A percentile compares a stretch with the other conserved stretches of the same genome.
Evolutionary conservation across 2,113 vertebrate species (phyloP).

Genomic region (Taurulus bubalis): DNA sequence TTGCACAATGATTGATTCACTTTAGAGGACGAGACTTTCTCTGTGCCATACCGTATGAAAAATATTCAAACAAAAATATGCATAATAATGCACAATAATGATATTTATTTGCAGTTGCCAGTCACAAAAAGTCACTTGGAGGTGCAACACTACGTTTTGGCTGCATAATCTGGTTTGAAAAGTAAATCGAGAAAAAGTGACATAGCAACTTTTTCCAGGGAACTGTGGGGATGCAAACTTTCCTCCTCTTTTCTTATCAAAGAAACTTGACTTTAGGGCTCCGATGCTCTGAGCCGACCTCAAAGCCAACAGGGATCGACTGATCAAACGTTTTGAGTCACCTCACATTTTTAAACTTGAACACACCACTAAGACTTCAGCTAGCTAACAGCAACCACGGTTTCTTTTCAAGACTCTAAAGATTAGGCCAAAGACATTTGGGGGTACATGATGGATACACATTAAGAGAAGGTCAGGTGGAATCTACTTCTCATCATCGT

Average conservation of each 20-base stretch:
- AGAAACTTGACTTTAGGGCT: slow-evolving; percentile 20
- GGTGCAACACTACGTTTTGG: neutral
- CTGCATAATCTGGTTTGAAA: neutral
- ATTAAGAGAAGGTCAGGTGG: slow-evolving; percentile 31
- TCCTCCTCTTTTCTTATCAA: neutral
- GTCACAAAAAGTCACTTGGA: slow-evolving; percentile 4
- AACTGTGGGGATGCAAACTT: slow-evolving; percentile 13
- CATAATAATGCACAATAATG: neutral
- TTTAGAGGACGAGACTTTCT: neutral
- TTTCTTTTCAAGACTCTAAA: slow-evolving; percentile 11
- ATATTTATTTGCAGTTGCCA: slow-evolving; percentile 20
- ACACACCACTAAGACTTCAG: slow-evolving; percentile 33
- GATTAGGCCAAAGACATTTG: slow-evolving; percentile 36
- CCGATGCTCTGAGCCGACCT: neutral
- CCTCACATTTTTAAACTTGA: slow-evolving; percentile 40
- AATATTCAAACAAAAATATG: neutral
- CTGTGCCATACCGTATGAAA: neutral
- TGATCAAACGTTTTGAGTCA: slow-evolving; percentile 35
- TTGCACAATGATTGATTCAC: neutral
- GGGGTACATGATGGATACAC: slow-evolving; percentile 31
- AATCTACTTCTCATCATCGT: too few relatives aligned
- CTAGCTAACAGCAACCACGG: neutral
- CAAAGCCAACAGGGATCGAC: slow-evolving; percentile 20
- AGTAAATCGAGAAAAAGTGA: neutral
- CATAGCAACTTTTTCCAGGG: neutral